phyloP scores from a whole-genome alignment of 2,797 vertebrate genomes.

The Tapirus indicus region DNA sequence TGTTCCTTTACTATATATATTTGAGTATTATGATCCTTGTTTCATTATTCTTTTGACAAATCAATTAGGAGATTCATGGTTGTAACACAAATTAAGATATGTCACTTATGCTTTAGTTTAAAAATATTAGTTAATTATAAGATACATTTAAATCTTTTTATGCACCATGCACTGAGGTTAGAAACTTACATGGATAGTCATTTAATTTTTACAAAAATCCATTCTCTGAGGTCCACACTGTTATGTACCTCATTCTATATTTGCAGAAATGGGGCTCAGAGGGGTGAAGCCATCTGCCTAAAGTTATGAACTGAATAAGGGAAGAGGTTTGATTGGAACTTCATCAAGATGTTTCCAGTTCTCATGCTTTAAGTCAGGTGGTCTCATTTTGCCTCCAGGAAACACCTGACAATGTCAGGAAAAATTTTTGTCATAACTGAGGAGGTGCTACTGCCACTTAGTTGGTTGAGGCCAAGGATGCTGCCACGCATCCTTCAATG shows the following conservation, averaged over 20 bases:
- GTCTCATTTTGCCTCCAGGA: background rate
- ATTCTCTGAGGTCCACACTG: background rate
- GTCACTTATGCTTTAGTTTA: background rate
- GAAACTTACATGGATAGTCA: background rate
- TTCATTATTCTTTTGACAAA: background rate
- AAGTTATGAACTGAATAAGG: background rate
- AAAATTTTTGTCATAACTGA: background rate
- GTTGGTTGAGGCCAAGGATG: background rate
- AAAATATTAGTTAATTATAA: background rate
- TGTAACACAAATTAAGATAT: background rate
- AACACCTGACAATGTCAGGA: background rate
- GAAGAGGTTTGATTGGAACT: background rate
- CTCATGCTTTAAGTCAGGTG: background rate
- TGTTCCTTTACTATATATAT: no score
- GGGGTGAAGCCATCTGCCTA: background rate
- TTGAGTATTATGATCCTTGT: background rate
- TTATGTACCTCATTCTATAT: background rate
- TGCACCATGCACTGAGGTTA: background rate
- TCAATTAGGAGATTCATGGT: background rate
- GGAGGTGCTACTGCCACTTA: background rate
- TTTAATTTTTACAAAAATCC: no score
- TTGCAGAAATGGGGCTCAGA: background rate
- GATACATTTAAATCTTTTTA: background rate
- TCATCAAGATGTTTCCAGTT: background rate
- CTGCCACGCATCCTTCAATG: rapidly evolving